Percentiles rank a stretch among this genome's conserved stretches.
These are phyloP conservation scores for Carcina quercana DNA, from an alignment of 2,888 invertebrate genomes.

Conservation along the genomic window DNA sequence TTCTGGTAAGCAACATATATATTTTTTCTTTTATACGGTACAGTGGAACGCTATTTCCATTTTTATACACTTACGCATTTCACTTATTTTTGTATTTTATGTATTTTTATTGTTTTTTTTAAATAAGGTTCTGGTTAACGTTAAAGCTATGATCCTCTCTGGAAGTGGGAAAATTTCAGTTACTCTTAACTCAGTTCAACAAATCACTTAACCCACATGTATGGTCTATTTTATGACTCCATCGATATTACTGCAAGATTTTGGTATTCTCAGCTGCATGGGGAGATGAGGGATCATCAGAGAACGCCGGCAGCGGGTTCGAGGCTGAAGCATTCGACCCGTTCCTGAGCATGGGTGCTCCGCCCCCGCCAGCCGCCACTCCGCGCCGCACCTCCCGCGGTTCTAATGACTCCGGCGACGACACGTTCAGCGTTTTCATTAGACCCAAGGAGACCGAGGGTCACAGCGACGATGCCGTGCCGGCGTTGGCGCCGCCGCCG, in stretches of 20 bases:
- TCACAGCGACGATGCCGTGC: constrained; percentile 62
- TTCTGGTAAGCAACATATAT: constrained; percentile 44
- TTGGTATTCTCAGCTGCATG: constrained; percentile 62
- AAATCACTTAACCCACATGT: no score
- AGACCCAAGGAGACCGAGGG: constrained; percentile 71
- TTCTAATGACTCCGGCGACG: constrained; percentile 86
- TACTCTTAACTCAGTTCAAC: no score
- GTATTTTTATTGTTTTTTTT: no score
- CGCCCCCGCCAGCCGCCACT: constrained; percentile 79
- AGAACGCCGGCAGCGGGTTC: constrained; percentile 72
- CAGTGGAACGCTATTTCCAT: no score
- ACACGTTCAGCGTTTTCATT: constrained; percentile 88
- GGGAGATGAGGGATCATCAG: constrained; percentile 37
- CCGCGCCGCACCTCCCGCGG: constrained; percentile 76
- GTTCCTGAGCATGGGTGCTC: constrained; percentile 86
- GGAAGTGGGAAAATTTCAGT: no score
- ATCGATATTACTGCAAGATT: no score
- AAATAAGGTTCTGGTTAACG: no score
- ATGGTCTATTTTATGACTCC: no score
- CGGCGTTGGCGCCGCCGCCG: constrained; percentile 85
- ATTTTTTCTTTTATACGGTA: no score
- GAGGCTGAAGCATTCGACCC: constrained; percentile 85
- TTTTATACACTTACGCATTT: no score
- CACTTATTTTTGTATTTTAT: no score
- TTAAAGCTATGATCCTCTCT: no score